Conservation (phyloP, 2,113 vertebrate genomes). For the Rhinopithecus roxellana region DNA sequence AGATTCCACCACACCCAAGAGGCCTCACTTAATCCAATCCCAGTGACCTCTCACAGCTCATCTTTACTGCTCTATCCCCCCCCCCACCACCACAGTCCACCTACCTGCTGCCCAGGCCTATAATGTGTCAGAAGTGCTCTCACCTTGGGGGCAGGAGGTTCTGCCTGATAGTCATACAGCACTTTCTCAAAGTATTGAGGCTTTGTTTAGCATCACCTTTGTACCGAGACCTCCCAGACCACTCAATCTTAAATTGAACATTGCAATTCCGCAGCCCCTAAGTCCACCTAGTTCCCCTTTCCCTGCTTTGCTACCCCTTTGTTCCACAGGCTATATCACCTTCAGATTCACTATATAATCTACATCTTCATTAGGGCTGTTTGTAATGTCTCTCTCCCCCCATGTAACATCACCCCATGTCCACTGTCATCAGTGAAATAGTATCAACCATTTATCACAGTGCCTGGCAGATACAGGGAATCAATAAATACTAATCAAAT, state of each 20-base stretch:
- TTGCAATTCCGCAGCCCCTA: background rate
- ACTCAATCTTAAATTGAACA: background rate
- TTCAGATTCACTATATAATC: background rate
- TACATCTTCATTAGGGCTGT: background rate
- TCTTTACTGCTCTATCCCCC: background rate
- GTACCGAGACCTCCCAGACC: background rate
- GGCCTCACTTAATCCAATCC: background rate
- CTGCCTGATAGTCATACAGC: background rate
- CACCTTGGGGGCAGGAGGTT: background rate
- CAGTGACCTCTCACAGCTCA: accelerated
- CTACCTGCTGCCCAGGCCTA: background rate
- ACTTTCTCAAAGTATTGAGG: background rate
- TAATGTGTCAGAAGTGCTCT: background rate
- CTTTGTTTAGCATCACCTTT: background rate
- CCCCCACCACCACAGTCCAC: background rate
- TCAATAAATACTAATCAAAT: background rate
- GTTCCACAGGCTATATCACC: background rate
- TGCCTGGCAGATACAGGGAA: background rate
- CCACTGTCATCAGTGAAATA: background rate
- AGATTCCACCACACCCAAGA: background rate
- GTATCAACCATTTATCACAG: background rate
- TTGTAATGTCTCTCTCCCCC: background rate
- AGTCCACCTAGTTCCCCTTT: background rate
- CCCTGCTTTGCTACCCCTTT: background rate
- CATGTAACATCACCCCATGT: background rate